phyloP scores from a whole-genome alignment of 2,888 invertebrate genomes.

The Cerastis leucographa region DNA sequence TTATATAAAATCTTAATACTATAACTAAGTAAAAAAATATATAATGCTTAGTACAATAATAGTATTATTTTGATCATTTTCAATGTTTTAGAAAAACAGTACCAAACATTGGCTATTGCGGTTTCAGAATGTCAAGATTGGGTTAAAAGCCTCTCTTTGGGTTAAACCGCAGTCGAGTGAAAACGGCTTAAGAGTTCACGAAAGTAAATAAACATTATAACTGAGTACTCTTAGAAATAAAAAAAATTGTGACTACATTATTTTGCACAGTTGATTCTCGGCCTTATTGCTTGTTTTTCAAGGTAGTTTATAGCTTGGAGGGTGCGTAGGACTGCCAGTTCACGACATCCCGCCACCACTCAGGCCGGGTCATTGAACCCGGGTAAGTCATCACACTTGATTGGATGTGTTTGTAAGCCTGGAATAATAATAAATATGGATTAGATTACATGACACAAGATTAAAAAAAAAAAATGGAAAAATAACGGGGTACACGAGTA shows the following conservation, averaged over 20 bases:
- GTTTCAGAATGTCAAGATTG: conserved; percentile 1
- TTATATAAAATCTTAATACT: neutral
- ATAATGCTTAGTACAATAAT: conserved; percentile 8
- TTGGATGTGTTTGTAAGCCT: conserved; percentile 95
- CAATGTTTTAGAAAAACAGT: neutral
- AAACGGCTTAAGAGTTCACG: neutral
- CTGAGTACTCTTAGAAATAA: neutral
- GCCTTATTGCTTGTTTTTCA: conserved; percentile 2
- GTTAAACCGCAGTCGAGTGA: neutral
- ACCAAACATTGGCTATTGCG: neutral
- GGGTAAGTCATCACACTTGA: conserved; percentile 92
- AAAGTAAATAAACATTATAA: neutral
- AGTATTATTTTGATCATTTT: neutral
- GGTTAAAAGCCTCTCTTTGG: neutral
- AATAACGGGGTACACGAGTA: neutral
- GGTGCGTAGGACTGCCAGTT: conserved; percentile 84
- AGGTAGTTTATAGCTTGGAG: conserved; percentile 83
- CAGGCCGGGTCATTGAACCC: conserved; percentile 92
- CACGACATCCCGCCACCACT: conserved; percentile 94
- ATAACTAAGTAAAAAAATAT: conserved; percentile 1
- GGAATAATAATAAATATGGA: conserved; percentile 58
- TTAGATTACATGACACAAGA: neutral
- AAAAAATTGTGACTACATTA: conserved; percentile 1
- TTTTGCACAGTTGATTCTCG: conserved; percentile 32
- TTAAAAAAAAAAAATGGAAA: neutral